A percentile compares a stretch with the other conserved stretches of the same genome.
Conservation (phyloP, 2,113 vertebrate genomes). For the Mionectes macconnelli region DNA sequence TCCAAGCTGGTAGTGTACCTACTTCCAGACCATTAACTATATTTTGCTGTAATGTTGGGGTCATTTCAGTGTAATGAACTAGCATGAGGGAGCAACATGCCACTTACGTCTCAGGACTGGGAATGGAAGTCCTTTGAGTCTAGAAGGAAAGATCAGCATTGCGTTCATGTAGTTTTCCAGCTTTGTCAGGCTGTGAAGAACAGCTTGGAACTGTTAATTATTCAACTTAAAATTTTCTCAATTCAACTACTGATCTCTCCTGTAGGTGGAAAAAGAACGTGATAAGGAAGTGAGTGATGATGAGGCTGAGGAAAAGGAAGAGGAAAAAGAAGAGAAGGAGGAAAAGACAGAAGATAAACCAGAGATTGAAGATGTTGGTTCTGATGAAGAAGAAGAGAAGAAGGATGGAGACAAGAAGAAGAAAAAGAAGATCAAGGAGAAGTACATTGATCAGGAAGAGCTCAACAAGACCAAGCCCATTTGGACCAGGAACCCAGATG, state of each 20-base stretch:
- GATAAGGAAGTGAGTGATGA: conserved; percentile 87
- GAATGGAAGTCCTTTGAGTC: rapidly evolving
- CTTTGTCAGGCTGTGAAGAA: not conserved
- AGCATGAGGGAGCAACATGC: rapidly evolving
- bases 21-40: rapidly evolving
- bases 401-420: conserved; percentile 82
- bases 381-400: conserved; percentile 85
- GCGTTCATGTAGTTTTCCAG: rapidly evolving
- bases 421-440: conserved; percentile 80
- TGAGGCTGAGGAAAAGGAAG: conserved; percentile 83
- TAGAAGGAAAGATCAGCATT: rapidly evolving
- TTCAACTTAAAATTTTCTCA: rapidly evolving
- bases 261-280: conserved; percentile 83
- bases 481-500: conserved; percentile 95
- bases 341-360: conserved; percentile 81
- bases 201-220: rapidly evolving
- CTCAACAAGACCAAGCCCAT: conserved; percentile 79
- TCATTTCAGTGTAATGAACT: rapidly evolving
- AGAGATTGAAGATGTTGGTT: conserved; percentile 85
- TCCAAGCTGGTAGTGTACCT: rapidly evolving
- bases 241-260: rapidly evolving
- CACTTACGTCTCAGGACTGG: rapidly evolving
- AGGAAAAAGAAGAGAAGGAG: conserved; percentile 73
- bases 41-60: rapidly evolving
- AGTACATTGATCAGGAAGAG: conserved; percentile 81